Evolutionary conservation across 1,140 invertebrate genomes (phyloP), one percentile per base, ranked within the genome.

Genomic region (Lepidurus packardi): DNA sequence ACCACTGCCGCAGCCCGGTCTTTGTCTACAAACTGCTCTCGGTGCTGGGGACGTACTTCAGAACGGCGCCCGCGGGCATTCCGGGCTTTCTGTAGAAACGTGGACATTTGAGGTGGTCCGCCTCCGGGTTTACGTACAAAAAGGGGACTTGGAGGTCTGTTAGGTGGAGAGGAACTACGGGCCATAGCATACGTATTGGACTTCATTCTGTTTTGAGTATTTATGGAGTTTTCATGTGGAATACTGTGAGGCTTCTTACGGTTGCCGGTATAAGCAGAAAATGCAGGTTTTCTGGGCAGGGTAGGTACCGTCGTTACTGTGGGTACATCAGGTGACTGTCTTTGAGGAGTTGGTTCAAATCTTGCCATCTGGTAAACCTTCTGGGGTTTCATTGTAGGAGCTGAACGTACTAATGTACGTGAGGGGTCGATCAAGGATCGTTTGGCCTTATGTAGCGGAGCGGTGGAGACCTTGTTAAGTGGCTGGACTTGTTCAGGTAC

Each of bases 1-100:
- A 93, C 93, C 7, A 95, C 93, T 1, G 94, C 93, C 0, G 94
- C 94, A 0, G 94, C 94, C 10, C 94, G 85, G 83, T 95, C 94
- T 82, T 95, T 96, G 84, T 96, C 94, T 10, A 93, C 95, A 83
- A 95, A 96, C 13, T 93, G 84, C 82, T 95, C 93, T 11, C 76
- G 42, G 21, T 77, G 65, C 25, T 47, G 16, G 73, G 78, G 42
- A 47, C 16, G 44, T 42, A 65, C 25, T 65, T 77, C 44, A 13
- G 24, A 7, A 45, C 44, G 76, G 41, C 65, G 44, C 11, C 65
- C 7, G 44, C 65, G 16, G 44, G 75, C 24, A 25, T 76, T 65
- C 13, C 53, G 8, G 13, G 53, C 53, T 21, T 65, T 65, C 13
- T 65, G 53, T 16, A 65, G 21, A 65, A 65, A 65, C 16, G 53